Conservation (phyloP, 1,140 invertebrate species). For the Drosophila serrata region DNA sequence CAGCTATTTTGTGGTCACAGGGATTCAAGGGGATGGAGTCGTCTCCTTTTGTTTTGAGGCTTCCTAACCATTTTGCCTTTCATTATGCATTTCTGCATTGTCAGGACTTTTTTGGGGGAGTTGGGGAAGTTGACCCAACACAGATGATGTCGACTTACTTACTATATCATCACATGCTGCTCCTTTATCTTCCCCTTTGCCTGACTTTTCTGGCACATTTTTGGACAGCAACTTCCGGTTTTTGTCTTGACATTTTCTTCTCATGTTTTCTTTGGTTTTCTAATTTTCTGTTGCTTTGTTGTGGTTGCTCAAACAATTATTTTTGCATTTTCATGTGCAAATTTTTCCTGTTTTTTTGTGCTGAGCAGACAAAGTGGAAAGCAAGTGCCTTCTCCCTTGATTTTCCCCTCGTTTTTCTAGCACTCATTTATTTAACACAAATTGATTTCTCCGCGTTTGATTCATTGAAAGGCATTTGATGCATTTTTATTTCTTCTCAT, state of each 20-base stretch:
- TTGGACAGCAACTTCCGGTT: conserved; percentile 64
- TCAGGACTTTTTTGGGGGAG: conserved; percentile 34
- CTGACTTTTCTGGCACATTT: conserved; percentile 46
- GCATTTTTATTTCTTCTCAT: conserved; percentile 21
- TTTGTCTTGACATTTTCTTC: conserved; percentile 34
- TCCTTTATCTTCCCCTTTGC: background rate
- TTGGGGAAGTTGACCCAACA: conserved; percentile 25
- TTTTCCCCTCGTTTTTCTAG: background rate
- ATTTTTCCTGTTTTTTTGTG: conserved; percentile 19
- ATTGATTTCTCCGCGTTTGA: conserved; percentile 34
- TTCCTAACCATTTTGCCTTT: conserved; percentile 5
- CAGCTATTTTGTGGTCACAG: conserved; percentile 29
- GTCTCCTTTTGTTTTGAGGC: conserved; percentile 29
- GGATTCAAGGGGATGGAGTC: conserved; percentile 8
- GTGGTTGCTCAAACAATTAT: conserved; percentile 69
- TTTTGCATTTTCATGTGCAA: conserved; percentile 61
- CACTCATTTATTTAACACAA: conserved; percentile 22
- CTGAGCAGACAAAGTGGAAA: conserved; percentile 24
- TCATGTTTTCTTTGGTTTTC: conserved; percentile 24
- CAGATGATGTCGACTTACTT: conserved; percentile 27
- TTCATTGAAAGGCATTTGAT: conserved; percentile 39
- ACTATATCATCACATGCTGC: conserved; percentile 35
- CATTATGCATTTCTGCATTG: conserved; percentile 45
- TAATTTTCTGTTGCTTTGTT: conserved; percentile 66
- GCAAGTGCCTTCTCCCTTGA: conserved; percentile 3